Base-by-base conservation (phyloP, 1,140 invertebrate genomes). In the Himalopsyche phryganea region DNA sequence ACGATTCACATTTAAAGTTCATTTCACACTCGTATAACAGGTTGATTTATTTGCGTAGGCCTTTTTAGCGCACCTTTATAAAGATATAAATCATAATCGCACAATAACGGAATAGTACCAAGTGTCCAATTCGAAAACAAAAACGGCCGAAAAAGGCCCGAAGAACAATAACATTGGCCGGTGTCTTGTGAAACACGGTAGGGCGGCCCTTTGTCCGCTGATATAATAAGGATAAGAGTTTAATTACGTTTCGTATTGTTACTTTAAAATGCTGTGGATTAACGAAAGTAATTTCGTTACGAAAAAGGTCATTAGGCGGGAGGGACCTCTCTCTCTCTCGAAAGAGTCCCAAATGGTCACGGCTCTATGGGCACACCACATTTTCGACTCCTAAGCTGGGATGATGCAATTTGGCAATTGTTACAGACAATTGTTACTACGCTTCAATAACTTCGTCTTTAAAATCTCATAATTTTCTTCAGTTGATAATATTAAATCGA, bases 231-330 rank as follows among this genome's bases (percentile, higher is more conserved):
- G 40, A 49, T 44, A 50, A 60, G 46, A 45, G 33, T 55, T 51
- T 60, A 60, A 60, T 60, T 60, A 49, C 40, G 51, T 55, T 60
- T 52, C 36, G 49, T 33, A 33, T 50, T 47, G 46, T 58, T 17
- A 18, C 48, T 44, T 58, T 18, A 51, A 58, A 58, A 50, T 58
- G 35, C 19, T 17, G 42, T 14, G 46, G 45, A 60, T 53, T 38
- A 52, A 46, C 41, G 44, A 55, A 52, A 51, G 50, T 58, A 51
- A 58, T 58, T 58, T 52, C 28, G 51, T 49, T 49, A 50, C 13
- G 54, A 48, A 38, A 57, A 50, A 49, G 47, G 54, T 57, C 54
- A 41, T 57, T 49, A 57, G 14, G 54, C 20, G n/a, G 38, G 15
- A n/a, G 23, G 11, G 4, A 3, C 11, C 11, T n/a, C 38, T n/a